Evolutionary conservation across 2,888 invertebrate species (phyloP), one percentile per base, ranked within the genome.

Genomic region (Watsonalla cultraria): DNA sequence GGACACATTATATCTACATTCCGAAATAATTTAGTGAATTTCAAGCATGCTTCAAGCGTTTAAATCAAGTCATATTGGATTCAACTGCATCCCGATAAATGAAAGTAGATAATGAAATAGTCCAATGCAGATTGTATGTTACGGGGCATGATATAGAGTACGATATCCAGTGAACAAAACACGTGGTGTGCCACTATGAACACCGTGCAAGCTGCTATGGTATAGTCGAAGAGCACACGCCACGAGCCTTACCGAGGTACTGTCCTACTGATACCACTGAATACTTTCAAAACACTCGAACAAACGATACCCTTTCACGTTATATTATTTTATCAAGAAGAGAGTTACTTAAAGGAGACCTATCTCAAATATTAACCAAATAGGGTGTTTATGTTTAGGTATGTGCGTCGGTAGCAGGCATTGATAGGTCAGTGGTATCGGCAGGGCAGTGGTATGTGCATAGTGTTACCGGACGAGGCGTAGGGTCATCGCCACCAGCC

Each of bases 401-500:
- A 11, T 8, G 11, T 42, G 11, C 11, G 42, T 42, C 5, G 14
- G 48, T 48, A 49, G 14, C 35, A 49, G 49, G 39, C 8, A 9
- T 8, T 49, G 15, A 49, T 14, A n/a, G 8, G 6, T 53, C 53
- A 47, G 47, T 15, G 15, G 49, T 37, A 47, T 49, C 24, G n/a
- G 35, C 39, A 46, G 7, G 45, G 24, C 49, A 49, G 49, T 37
- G 34, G 58, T 52, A 47, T 50, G 42, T 42, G 54, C 42, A 61
- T 24, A 46, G 60, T 53, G 74, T 79, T 84, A 85, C 86, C 86
- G 81, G 79, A 65, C 64, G 70, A 47, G 74, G 80, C 82, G 79
- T 61, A 61, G 70, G 74, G 86, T 84, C 87, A 86, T 71, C 84
- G 86, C 77, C 83, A 77, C 73, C 81, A 74, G 64, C 75, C 80